These are phyloP conservation scores for Agrypnia vestita DNA, from an alignment of 1,140 invertebrate species.

Conservation along the genomic window DNA sequence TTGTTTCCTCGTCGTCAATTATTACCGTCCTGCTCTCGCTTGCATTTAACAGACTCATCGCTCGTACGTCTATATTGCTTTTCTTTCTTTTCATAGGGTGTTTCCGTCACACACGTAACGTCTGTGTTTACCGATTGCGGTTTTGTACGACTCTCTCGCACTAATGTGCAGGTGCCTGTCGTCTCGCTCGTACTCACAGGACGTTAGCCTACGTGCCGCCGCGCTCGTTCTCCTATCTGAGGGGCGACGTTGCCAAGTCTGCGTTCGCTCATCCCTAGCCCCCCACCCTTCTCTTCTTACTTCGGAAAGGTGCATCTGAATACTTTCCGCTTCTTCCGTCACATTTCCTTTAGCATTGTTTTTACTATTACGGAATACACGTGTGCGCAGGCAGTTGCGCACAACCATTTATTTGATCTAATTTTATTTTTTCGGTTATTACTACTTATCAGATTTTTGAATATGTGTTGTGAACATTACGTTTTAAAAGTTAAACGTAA, in stretches of 20 bases:
- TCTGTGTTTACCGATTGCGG: neutral
- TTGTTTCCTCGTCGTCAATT: conserved; percentile 1
- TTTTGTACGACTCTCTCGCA: neutral
- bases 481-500: too few relatives aligned
- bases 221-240: neutral
- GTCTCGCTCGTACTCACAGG: conserved; percentile 7
- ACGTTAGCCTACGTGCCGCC: conserved; percentile 31
- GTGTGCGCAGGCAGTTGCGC: conserved; percentile 29
- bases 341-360: conserved; percentile 32
- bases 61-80: conserved; percentile 2
- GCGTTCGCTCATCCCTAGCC: conserved; percentile 17
- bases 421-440: neutral
- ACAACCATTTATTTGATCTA: conserved; percentile 3
- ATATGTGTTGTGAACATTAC: neutral
- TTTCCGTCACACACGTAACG: neutral
- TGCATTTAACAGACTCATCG: neutral
- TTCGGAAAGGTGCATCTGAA: conserved; percentile 35
- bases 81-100: neutral
- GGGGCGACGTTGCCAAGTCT: conserved; percentile 33
- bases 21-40: conserved; percentile 6
- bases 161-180: neutral
- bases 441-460: neutral
- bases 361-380: conserved; percentile 25
- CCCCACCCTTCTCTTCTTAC: neutral
- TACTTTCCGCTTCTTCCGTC: conserved; percentile 32